Base-by-base conservation (phyloP, 2,113 vertebrate species). In the Opisthocomus hoazin region DNA sequence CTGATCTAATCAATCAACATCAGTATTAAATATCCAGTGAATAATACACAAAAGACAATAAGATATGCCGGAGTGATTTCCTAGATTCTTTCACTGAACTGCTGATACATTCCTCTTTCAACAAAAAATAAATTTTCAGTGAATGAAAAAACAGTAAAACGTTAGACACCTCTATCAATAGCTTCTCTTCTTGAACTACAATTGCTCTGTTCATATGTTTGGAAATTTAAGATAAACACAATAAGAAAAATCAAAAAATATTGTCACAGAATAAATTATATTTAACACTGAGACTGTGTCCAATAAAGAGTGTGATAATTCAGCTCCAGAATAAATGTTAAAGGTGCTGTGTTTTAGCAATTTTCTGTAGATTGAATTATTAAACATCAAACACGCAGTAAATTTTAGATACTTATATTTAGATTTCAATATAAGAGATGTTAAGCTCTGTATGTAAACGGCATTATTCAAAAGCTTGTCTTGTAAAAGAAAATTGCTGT, bases 401-500 rank as follows among this genome's bases (percentile, higher is more conserved):
- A 97, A 97, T 97, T 97, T 97, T 90, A 92, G 97, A 96, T 97
- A 94, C 92, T 97, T 96, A 73, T 97, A 97, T 98, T 98, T 98
- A 97, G 96, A 97, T 97, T 98, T 97, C 95, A 96, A 71, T 78
- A 1, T 96, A 96, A 93, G 94, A 96, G 93, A 98, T 96, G 95
- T 97, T 98, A 98, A 98, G 94, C 94, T 97, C 96, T 94, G 96
- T 98, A 95, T 97, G 92, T 96, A 98, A 98, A 98, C 3, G 97
- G 41, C 94, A 96, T 97, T 98, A 97, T 97, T 98, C 97, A 97
- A 98, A 98, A 97, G 97, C 94, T 94, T 97, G 95, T 94, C 98
- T 98, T 98, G 96, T 97, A 93, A 97, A 97, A 97, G 97, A 97
- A 98, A 98, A 98, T 98, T 97, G 97, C 97, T 97, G 96, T 98